These are phyloP conservation scores for Sesamia inferens DNA, from an alignment of 2,888 invertebrate species.

Conservation along the genomic window DNA sequence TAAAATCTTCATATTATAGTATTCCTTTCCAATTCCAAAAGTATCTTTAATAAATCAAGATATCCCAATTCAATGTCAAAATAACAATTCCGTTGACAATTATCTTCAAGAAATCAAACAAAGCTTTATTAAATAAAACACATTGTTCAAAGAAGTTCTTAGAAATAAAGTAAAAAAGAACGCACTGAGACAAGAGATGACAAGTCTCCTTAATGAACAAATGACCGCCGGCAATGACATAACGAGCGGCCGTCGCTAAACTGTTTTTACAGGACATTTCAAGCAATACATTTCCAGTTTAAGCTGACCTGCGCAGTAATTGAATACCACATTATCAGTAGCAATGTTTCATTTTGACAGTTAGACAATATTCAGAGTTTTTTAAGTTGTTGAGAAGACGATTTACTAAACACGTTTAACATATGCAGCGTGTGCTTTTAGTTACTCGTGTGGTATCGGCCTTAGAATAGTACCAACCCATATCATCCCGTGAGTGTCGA, in stretches of 20 bases:
- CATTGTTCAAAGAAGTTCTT: not conserved
- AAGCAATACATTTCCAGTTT: not conserved
- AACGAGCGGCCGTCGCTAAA: slow-evolving; percentile 54
- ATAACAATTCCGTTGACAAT: not conserved
- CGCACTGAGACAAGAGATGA: slow-evolving; percentile 52
- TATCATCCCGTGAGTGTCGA: no score
- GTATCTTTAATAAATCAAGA: no score
- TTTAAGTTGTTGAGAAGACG: not conserved
- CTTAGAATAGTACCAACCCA: no score
- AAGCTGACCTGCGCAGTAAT: not conserved
- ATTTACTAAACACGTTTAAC: no score
- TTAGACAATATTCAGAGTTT: not conserved
- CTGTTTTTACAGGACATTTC: slow-evolving; percentile 10
- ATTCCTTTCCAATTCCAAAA: no score
- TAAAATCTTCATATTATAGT: no score
- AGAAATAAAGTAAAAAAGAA: slow-evolving; percentile 12
- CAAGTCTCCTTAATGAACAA: slow-evolving; percentile 62
- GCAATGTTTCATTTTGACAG: not conserved
- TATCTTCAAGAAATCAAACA: not conserved
- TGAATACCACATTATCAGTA: no score
- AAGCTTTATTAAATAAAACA: not conserved
- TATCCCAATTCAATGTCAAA: not conserved
- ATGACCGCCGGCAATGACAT: slow-evolving; percentile 66
- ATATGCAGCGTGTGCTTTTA: no score
- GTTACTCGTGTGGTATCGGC: no score